Base-by-base conservation (phyloP, 2,113 vertebrate genomes). In the Pseudorhombus dupliciocellatus region DNA sequence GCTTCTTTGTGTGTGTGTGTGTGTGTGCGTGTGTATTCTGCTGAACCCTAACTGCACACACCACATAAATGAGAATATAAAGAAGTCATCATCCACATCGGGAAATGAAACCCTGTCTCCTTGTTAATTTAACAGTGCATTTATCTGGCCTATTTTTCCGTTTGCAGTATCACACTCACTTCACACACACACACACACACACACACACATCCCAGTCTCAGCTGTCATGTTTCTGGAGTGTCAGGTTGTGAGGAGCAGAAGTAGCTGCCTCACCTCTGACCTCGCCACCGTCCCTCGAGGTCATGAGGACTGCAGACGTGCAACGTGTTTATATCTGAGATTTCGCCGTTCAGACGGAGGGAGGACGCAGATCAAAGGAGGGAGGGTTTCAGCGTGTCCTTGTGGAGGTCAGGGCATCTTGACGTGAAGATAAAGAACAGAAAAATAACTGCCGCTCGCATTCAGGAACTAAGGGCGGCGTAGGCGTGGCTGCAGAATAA, bases 161-260 rank as follows among this genome's bases (percentile, higher is more conserved):
- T 71, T 40, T 44, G 25, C 64, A 63, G 48, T 7, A 42, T 70
- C 25, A 31, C 64, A 55, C 55, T 8, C 34, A 70, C 40, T 56
- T 51, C n/a, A 58, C 59, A 69, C 50, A 61, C 24, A 54, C 37
- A 53, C 40, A 56, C 69, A 31, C 30, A 56, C 72, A 68, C 73
- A 65, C 7, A 44, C 63, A 73, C 80, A 77, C 79, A 75, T 15
- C 21, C 48, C 20, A 24, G 31, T 75, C 58, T 83, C 65, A 62
- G 76, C 72, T 53, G 70, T 84, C 81, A 79, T 80, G 79, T 84
- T 73, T 58, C 65, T 62, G 16, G 20, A 82, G 89, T 90, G 88
- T 87, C 81, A 77, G 58, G 61, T 85, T 87, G 80, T 88, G 81
- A 87, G 80, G 77, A 82, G 83, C 80, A 84, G 82, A 85, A 68